Evolutionary conservation across 2,888 invertebrate genomes (phyloP), one percentile per base, ranked within the genome.

Genomic region (Drosophila kokeensis): DNA sequence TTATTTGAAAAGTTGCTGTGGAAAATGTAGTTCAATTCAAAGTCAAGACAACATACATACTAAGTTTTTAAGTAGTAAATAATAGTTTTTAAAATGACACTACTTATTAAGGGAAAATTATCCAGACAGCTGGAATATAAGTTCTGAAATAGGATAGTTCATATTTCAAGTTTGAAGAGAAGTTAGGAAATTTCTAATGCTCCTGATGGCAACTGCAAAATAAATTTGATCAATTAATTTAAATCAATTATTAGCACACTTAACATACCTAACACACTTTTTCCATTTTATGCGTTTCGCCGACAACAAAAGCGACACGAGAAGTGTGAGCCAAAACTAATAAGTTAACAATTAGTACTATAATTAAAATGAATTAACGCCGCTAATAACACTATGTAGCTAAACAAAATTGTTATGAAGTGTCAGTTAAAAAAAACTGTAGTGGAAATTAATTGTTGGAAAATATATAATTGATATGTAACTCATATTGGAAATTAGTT

Each of bases 41-140:
- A 78, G 81, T 87, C 81, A 89, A 77, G 74, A 62, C 55, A 54
- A 45, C 24, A 2, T 8, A 83, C 74, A 36, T 62, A 36, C 10
- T 10, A 3, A 8, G 59, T 69, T 65, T 29, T 57, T 64, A 32
- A 32, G 10, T 32, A 32, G 30, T 32, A 30, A 30, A 30, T 30
- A 32, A 32, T 10, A 32, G 10, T 32, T 32, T 0, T 10, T 32
- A 10, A 10, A 32, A 0, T 32, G 32, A 7, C 21, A 15, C 4
- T 21, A 4, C 21, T 24, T 15, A 45, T 8, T 45, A 1, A 7
- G 4, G 21, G 13, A 24, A 45, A 7, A 4, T 45, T 2, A 24
- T 45, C 21, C 15, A 4, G 15, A 15, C 4, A 15, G 21, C 45
- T 45, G 1, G 7, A 45, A 45, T 45, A 21, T 45, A 21, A 13